Evolutionary conservation across 2,113 vertebrate genomes (phyloP).

Genomic region (Rhinoderma darwinii): DNA sequence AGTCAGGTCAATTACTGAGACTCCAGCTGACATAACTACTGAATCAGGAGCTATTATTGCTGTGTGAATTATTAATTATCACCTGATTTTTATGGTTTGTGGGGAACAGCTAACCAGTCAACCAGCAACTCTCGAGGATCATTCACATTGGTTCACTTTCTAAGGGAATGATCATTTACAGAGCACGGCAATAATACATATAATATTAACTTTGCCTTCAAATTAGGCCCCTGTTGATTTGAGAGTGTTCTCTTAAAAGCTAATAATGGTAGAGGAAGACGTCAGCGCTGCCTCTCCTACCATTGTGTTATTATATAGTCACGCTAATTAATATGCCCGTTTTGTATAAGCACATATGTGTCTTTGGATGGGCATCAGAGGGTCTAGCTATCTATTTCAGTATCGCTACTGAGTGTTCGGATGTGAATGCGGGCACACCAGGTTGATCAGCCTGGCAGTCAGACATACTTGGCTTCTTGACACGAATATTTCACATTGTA

Average conservation of each 20-base stretch:
- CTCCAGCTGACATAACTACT: neutral
- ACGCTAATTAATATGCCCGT: slow-evolving; percentile 61
- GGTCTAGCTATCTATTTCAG: slow-evolving; percentile 63
- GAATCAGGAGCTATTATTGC: neutral
- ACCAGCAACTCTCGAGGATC: slow-evolving; percentile 13
- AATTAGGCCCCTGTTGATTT: slow-evolving; percentile 39
- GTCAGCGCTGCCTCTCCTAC: slow-evolving; percentile 50
- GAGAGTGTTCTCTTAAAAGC: slow-evolving; percentile 46
- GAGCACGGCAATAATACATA: slow-evolving; percentile 26
- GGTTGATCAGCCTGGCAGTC: slow-evolving; percentile 61
- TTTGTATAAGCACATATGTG: slow-evolving; percentile 62
- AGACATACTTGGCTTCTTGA: slow-evolving; percentile 60
- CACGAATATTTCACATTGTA: slow-evolving; percentile 64
- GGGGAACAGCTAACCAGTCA: neutral
- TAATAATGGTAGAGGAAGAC: slow-evolving; percentile 49
- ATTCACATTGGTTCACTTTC: slow-evolving; percentile 1
- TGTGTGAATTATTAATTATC: slow-evolving; percentile 13
- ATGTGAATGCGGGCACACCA: slow-evolving; percentile 59
- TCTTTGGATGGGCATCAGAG: slow-evolving; percentile 63
- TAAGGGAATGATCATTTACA: slow-evolving; percentile 34
- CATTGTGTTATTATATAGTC: slow-evolving; percentile 61
- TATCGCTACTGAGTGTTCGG: slow-evolving; percentile 53
- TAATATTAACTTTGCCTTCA: slow-evolving; percentile 51
- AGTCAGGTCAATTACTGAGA: slow-evolving; percentile 12
- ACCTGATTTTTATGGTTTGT: slow-evolving; percentile 24